phyloP scores from a whole-genome alignment of 2,888 invertebrate genomes.

The Limnephilus lunatus region DNA sequence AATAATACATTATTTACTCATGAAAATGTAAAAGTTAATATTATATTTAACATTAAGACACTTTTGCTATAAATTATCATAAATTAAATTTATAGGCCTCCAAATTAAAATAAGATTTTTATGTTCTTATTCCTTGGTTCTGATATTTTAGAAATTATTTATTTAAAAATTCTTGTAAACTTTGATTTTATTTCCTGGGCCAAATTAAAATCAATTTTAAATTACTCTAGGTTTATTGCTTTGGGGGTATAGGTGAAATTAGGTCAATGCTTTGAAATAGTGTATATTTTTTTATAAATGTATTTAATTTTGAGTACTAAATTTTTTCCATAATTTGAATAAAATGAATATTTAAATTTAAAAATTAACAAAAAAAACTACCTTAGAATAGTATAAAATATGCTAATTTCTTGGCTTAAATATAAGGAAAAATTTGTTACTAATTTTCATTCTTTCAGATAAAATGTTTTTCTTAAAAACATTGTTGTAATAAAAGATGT shows the following conservation, averaged over 20 bases:
- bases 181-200: neutral
- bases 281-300: constrained; percentile 18
- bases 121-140: neutral
- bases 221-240: neutral
- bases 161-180: neutral
- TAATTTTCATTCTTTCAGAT: neutral
- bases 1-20: neutral
- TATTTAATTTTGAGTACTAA: constrained; percentile 15
- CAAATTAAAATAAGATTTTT: neutral
- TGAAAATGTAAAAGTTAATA: neutral
- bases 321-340: neutral
- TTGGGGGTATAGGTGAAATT: neutral
- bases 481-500: neutral
- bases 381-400: neutral
- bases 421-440: neutral
- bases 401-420: neutral
- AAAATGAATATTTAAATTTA: constrained; percentile 9
- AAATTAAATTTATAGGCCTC: neutral
- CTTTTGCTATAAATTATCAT: neutral
- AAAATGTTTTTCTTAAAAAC: neutral
- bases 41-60: neutral
- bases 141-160: neutral
- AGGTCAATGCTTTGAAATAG: neutral
- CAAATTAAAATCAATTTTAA: neutral
- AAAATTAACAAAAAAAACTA: neutral